Evolutionary conservation across 1,140 invertebrate genomes (phyloP), one percentile per base, ranked within the genome.

Genomic region (Chymomyza costata): DNA sequence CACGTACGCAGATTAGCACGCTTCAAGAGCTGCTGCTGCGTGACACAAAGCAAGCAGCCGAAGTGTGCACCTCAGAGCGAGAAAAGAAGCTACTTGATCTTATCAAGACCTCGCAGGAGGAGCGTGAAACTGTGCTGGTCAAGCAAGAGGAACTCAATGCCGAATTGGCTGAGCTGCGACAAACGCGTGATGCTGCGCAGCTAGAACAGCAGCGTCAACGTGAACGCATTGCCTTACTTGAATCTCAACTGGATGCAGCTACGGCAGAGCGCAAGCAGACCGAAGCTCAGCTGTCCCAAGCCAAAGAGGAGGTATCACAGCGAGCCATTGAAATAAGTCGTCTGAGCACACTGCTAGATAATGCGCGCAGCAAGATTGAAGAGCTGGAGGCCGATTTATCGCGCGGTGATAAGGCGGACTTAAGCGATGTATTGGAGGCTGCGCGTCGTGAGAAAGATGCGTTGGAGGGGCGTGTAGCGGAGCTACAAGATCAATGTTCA

Each of bases 41-140:
- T 41, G 73, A 78, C 25, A 70, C 63, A 0, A 89, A 93, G 6
- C 86, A 90, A 19, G 89, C 92, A 38, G 89, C 89, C 1, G 91
- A 91, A 83, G 87, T 83, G 61, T 66, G 89, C 85, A 86, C 89
- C 19, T 90, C 92, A 2, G 94, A 95, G 83, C 86, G 93, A 30
- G 94, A 96, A 73, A 90, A 92, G 58, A 93, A 95, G 82, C 86
- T 97, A n/a, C 87, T 95, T n/a, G 93, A 93, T 68, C 87, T 96
- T 21, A 86, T 96, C 0, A 95, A 95, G 89, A 91, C 91, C 59
- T 93, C 93, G 6, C 93, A 96, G 86, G 92, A 94, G 54, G 93
- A 95, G 76, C 87, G 92, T 10, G 92, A 94, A 58, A 86, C 88
- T 11, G 76, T 95, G 8, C 65, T 94, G 7, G 87, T 90, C n/a